phyloP scores from a whole-genome alignment of 2,797 vertebrate species.

The Euthynnus affinis region DNA sequence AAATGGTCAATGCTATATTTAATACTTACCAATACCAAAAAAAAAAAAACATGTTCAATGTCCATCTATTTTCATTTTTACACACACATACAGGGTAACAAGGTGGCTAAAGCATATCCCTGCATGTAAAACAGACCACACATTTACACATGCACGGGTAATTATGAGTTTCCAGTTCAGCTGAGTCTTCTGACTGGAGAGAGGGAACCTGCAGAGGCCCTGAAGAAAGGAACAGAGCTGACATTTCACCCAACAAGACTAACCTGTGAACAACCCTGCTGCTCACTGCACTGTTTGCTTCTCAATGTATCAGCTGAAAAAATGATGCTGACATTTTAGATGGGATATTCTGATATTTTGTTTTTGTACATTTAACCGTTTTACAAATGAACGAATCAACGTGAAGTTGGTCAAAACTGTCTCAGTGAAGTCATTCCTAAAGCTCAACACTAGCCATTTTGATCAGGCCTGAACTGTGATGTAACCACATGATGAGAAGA shows the following conservation, averaged over 20 bases:
- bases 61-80: no score
- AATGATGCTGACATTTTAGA: background rate
- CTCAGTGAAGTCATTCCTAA: background rate
- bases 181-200: background rate
- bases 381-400: background rate
- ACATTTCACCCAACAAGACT: background rate
- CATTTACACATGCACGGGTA: background rate
- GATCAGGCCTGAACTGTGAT: background rate
- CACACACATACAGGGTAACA: no score
- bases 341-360: background rate
- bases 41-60: background rate
- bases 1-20: no score
- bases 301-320: background rate
- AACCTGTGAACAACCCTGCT: no score
- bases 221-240: background rate
- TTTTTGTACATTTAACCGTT: background rate
- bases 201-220: background rate
- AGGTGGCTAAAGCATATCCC: no score
- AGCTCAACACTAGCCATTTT: constrained; percentile 12
- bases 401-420: constrained; percentile 12
- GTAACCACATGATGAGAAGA: constrained; percentile 35
- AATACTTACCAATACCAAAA: no score
- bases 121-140: background rate
- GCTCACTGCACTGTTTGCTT: no score
- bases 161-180: background rate